These are phyloP conservation scores for Mionectes olivaceus DNA, from an alignment of 2,797 vertebrate genomes.

Conservation along the genomic window DNA sequence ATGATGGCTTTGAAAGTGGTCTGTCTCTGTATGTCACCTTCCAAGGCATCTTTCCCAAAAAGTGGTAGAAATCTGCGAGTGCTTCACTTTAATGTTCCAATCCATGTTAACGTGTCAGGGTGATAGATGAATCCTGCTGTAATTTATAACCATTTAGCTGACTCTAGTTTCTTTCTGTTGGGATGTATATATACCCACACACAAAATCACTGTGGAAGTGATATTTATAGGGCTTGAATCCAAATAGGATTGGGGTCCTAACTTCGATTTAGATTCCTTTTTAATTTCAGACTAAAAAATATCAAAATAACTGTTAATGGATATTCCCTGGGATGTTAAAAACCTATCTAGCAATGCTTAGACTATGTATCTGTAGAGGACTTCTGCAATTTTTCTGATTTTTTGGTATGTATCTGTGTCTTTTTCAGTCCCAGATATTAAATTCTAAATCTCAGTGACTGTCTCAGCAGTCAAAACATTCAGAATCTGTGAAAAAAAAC, in stretches of 20 bases:
- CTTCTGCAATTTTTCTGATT: not conserved
- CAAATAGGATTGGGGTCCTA: not conserved
- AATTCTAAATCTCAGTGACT: not conserved
- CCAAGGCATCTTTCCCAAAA: not conserved
- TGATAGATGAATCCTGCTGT: not conserved
- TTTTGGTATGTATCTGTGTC: accelerated
- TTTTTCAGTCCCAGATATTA: not conserved
- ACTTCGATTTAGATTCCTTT: not conserved
- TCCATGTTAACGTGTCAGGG: not conserved
- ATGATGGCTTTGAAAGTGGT: not conserved
- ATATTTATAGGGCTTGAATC: not conserved
- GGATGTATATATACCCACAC: not conserved
- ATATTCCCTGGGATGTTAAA: not conserved
- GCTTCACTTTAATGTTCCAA: not conserved
- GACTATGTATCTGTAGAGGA: not conserved
- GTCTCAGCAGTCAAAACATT: not conserved
- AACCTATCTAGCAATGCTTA: not conserved
- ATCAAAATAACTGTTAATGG: not conserved
- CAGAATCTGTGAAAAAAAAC: not conserved
- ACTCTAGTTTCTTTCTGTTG: not conserved
- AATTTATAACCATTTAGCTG: not conserved
- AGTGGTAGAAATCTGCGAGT: not conserved
- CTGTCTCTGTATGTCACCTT: not conserved
- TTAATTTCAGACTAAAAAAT: not conserved
- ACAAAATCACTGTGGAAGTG: not conserved